Base-by-base conservation (phyloP, 2,113 vertebrate species). In the Puntigrus tetrazona region DNA sequence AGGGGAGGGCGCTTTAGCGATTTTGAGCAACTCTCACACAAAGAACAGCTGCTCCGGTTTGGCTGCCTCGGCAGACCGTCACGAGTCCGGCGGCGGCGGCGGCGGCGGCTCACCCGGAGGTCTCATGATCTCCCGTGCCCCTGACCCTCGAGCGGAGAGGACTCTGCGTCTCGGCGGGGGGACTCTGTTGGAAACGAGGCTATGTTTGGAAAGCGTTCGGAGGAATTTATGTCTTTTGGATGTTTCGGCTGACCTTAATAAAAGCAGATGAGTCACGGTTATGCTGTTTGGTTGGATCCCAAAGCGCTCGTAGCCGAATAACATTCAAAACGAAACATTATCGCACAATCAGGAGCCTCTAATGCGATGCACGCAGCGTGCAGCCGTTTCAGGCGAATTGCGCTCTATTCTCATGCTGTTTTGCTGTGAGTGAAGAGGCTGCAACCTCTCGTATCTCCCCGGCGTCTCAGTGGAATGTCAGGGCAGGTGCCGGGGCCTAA, bases 41-140 rank as follows among this genome's bases (percentile, higher is more conserved):
- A 81, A 70, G 57, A 87, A 82, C 79, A 82, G 61, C 79, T 82
- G 79, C 79, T 82, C 63, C 1, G 18, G 3, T 81, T 81, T 45
- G 78, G 78, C 78, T 41, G 57, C 50, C 76, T 78, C 22, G 10
- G 38, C 38, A 43, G 22, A 79, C 36, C 55, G n/a, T 81, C 43
- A 70, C 13, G 22, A 52, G 29, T 50, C 63, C 20, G 9, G 25
- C 25, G 78, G 59, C 59, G 18, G 78, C 20, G 9, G 25, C 25
- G 78, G 59, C 59, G 18, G 78, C 47, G 10, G 78, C 78, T 65
- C 78, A 63, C 45, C 79, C 43, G 45, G 22, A 36, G 79, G 65
- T 82, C 45, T 67, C 13, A 25, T 82, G 79, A 82, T 70, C 65
- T 82, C 45, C 27, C 45, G 2, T 70, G 65, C 79, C 29, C 65